These are phyloP conservation scores for Trididemnum nubilum DNA, from an alignment of 23 tunicate genomes.

Conservation along the genomic window DNA sequence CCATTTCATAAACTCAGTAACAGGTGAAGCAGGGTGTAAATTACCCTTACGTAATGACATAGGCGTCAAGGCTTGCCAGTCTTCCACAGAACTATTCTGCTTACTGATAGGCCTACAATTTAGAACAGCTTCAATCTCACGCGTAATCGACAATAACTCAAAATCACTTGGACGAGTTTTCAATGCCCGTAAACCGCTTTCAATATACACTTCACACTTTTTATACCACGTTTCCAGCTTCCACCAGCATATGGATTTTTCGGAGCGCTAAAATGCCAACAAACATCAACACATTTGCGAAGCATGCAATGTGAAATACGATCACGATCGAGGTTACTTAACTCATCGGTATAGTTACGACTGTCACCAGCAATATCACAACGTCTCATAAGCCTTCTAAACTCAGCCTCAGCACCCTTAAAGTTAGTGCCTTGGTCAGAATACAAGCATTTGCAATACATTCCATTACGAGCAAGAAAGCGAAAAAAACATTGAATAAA, in stretches of 20 bases:
- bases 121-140: conserved; percentile 16
- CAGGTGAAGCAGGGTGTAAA: conserved; percentile 7
- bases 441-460: conserved; percentile 22
- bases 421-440: conserved; percentile 32
- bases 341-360: background rate
- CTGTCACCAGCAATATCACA: background rate
- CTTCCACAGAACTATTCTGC: background rate
- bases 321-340: conserved; percentile 7
- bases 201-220: conserved; percentile 9
- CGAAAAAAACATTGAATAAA: conserved; percentile 37
- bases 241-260: conserved; percentile 24
- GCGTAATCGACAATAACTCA: conserved; percentile 10
- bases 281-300: conserved; percentile 11
- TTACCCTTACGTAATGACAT: conserved; percentile 10
- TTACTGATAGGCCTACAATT: conserved; percentile 13
- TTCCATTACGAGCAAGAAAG: background rate
- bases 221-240: conserved; percentile 24
- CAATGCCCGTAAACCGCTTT: conserved; percentile 5
- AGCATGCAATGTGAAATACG: conserved; percentile 18
- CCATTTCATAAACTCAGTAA: background rate
- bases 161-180: conserved; percentile 10
- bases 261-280: conserved; percentile 9
- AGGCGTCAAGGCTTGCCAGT: conserved; percentile 32
- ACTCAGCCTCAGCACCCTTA: conserved; percentile 13
- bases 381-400: conserved; percentile 11